Evolutionary conservation across 2,888 invertebrate species (phyloP).

Genomic region (Abscondita cerata): DNA sequence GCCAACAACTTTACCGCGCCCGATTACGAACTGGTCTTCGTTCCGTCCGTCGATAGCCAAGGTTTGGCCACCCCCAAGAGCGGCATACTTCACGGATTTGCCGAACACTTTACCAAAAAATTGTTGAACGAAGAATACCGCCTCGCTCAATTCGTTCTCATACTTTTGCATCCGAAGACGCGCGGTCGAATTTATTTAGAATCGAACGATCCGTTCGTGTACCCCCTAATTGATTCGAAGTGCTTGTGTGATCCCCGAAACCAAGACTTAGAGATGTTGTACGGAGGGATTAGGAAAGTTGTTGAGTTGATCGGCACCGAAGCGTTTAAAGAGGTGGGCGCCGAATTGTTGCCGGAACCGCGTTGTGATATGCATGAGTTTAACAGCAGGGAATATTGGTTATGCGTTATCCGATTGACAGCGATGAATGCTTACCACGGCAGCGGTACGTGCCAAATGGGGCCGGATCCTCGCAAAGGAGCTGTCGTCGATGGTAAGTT

Average conservation of each 20-base stretch:
- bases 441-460: constrained; percentile 64
- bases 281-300: constrained; percentile 63
- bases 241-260: constrained; percentile 57
- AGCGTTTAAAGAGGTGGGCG: constrained; percentile 66
- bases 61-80: background rate
- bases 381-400: constrained; percentile 58
- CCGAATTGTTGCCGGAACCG: constrained; percentile 62
- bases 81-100: constrained; percentile 7
- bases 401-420: constrained; percentile 58
- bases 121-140: constrained; percentile 24
- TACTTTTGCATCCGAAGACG: constrained; percentile 46
- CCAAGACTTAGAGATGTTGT: constrained; percentile 68
- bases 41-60: constrained; percentile 14
- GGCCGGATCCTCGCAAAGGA: constrained; percentile 55
- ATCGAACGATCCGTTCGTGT: constrained; percentile 45
- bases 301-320: constrained; percentile 56
- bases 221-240: constrained; percentile 45
- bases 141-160: constrained; percentile 32
- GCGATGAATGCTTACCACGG: constrained; percentile 61
- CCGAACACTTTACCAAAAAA: background rate
- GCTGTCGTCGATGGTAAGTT: constrained; percentile 64
- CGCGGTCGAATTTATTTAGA: constrained; percentile 43
- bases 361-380: constrained; percentile 58
- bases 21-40: constrained; percentile 26
- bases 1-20: background rate